Evolutionary conservation across 1,140 invertebrate species (phyloP), one percentile per base, ranked within the genome.

Genomic region (Kradibia gibbosae): DNA sequence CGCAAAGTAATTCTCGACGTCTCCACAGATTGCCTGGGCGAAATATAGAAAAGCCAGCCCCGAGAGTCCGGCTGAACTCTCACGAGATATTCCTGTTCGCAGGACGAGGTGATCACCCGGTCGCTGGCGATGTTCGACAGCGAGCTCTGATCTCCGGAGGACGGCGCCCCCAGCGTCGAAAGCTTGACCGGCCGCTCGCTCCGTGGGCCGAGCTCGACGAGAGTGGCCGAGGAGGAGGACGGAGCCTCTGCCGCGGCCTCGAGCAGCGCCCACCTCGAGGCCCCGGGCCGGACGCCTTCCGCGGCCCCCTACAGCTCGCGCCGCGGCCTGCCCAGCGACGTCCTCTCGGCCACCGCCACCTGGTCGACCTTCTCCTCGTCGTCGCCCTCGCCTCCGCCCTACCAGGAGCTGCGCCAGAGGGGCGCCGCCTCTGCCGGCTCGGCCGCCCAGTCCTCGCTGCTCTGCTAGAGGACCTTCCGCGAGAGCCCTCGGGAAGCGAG

Each of bases 51-150:
- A n/a, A n/a, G n/a, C n/a, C n/a, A n/a, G n/a, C n/a, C n/a, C n/a
- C n/a, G n/a, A n/a, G n/a, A n/a, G n/a, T n/a, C n/a, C n/a, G n/a
- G n/a, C n/a, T n/a, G n/a, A n/a, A n/a, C n/a, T n/a, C n/a, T n/a
- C n/a, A n/a, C n/a, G n/a, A n/a, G n/a, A n/a, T 48, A 48, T 53
- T 72, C 4, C 17, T 39, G 48, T 55, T 4, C 3, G 11, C 88
- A 93, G 93, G 95, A 96, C 86, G 95, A 96, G 88, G 93, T 96
- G 82, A 96, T 96, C 88, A 96, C 95, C 71, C 94, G 94, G 62
- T 96, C 95, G 34, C 89, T 96, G 89, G 95, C 96, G 89, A 96
- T 96, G 94, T 96, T 96, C 88, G 95, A 96, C 89, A 94, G 93
- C 85, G 94, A 92, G 84, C 94, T 95, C 93, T 95, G 94, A 95